Conservation (phyloP, 2,797 vertebrate genomes). For the Pseudopleuronectes americanus region DNA sequence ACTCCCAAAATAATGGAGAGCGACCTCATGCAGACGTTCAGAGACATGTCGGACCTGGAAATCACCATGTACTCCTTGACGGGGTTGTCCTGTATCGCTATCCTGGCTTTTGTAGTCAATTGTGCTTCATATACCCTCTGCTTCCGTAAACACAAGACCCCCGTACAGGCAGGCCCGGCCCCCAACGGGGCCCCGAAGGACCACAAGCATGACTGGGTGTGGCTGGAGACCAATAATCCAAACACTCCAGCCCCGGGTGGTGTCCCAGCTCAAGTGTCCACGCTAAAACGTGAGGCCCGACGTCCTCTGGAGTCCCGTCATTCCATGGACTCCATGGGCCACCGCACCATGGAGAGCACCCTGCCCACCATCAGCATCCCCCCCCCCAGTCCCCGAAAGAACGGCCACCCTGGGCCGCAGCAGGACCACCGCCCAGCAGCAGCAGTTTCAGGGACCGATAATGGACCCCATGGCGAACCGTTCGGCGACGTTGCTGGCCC, state of each 20-base stretch:
- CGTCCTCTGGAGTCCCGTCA: conserved; percentile 77
- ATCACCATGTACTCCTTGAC: conserved; percentile 92
- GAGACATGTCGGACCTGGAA: conserved; percentile 88
- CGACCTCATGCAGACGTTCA: conserved; percentile 78
- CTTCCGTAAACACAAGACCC: conserved; percentile 86
- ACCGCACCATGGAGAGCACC: conserved; percentile 55
- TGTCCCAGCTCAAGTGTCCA: conserved; percentile 52
- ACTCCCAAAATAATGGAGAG: conserved; percentile 76
- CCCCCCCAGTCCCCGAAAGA: conserved; percentile 81
- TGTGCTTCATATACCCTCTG: conserved; percentile 88
- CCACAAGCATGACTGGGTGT: conserved; percentile 93
- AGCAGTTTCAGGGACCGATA: conserved; percentile 58
- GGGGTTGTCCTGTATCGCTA: conserved; percentile 90
- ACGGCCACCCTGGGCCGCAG: conserved; percentile 88
- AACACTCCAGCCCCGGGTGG: conserved; percentile 65
- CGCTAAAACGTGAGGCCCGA: conserved; percentile 71
- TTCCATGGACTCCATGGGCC: conserved; percentile 81
- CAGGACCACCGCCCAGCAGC: conserved; percentile 75
- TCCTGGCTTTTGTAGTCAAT: conserved; percentile 93
- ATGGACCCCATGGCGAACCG: conserved; percentile 81
- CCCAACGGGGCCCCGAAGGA: conserved; percentile 80
- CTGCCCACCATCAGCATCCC: conserved; percentile 69
- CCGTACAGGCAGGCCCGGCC: conserved; percentile 79
- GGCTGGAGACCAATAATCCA: conserved; percentile 83
- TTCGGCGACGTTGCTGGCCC: conserved; percentile 76